phyloP scores from a whole-genome alignment of 1,140 invertebrate species.

The Charaxes varanes region DNA sequence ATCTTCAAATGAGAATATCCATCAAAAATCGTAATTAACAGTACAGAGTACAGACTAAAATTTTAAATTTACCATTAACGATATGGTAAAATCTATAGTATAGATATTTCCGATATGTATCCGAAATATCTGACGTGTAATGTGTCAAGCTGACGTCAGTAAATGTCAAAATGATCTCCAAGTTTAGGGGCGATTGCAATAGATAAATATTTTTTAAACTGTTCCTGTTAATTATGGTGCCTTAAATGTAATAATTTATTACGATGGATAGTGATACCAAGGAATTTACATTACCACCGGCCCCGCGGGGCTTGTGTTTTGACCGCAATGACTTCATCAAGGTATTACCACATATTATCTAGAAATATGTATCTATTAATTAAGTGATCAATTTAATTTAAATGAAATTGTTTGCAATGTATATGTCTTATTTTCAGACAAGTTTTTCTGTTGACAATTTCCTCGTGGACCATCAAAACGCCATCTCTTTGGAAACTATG shows the following conservation, averaged over 20 bases:
- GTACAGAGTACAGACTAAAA: too few relatives aligned
- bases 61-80: too few relatives aligned
- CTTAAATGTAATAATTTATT: slow-evolving; percentile 43
- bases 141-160: slow-evolving; percentile 55
- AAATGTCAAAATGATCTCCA: slow-evolving; percentile 56
- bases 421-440: slow-evolving; percentile 78
- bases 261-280: slow-evolving; percentile 50
- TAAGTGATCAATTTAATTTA: too few relatives aligned
- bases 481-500: slow-evolving; percentile 88
- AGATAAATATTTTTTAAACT: slow-evolving; percentile 38
- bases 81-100: too few relatives aligned
- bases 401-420: too few relatives aligned
- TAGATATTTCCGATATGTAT: slow-evolving; percentile 15
- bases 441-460: slow-evolving; percentile 94
- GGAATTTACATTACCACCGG: slow-evolving; percentile 63
- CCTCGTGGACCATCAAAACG: slow-evolving; percentile 88
- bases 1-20: too few relatives aligned
- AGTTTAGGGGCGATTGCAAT: slow-evolving; percentile 36
- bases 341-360: slow-evolving; percentile 47
- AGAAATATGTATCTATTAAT: too few relatives aligned
- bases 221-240: slow-evolving; percentile 57
- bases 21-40: too few relatives aligned
- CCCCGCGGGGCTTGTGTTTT: slow-evolving; percentile 77
- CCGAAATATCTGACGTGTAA: slow-evolving; percentile 42
- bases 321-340: slow-evolving; percentile 78